phyloP scores from a whole-genome alignment of 2,888 invertebrate species.

The Phymatocera aterrima region DNA sequence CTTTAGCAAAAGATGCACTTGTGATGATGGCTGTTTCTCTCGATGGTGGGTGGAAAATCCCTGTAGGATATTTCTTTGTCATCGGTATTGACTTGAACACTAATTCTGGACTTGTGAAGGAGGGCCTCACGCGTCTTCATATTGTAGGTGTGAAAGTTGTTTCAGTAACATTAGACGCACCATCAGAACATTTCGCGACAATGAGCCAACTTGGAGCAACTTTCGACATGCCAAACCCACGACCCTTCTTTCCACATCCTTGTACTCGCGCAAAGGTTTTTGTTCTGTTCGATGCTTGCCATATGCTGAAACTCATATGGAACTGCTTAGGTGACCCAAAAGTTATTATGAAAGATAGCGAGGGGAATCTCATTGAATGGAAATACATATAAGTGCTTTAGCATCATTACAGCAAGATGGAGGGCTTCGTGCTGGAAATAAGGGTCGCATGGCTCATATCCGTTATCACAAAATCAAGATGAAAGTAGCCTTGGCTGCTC shows the following conservation, averaged over 20 bases:
- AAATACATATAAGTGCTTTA: not conserved
- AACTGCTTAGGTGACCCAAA: slow-evolving; percentile 53
- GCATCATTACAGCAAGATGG: slow-evolving; percentile 33
- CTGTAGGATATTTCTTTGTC: slow-evolving; percentile 51
- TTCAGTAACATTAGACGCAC: slow-evolving; percentile 51
- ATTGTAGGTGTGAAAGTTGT: slow-evolving; percentile 46
- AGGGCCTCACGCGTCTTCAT: not conserved
- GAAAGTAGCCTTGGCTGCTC: slow-evolving; percentile 57
- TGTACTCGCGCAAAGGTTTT: slow-evolving; percentile 14
- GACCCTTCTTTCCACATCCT: not conserved
- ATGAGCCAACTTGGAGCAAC: slow-evolving; percentile 48
- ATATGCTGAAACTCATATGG: slow-evolving; percentile 44
- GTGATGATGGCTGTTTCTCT: slow-evolving; percentile 47
- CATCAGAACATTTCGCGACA: slow-evolving; percentile 50
- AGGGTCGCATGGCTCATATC: slow-evolving; percentile 46
- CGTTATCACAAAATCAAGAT: slow-evolving; percentile 52
- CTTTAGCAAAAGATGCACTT: slow-evolving; percentile 49
- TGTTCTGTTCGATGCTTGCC: slow-evolving; percentile 23
- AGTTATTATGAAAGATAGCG: slow-evolving; percentile 44
- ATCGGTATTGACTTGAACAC: slow-evolving; percentile 42
- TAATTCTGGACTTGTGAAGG: slow-evolving; percentile 40
- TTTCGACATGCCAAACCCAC: slow-evolving; percentile 24
- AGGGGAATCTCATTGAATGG: slow-evolving; percentile 42
- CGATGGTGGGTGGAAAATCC: slow-evolving; percentile 50
- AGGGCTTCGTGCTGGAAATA: slow-evolving; percentile 49